Percentiles rank a stretch among this genome's conserved stretches.
Evolutionary conservation across 1,140 invertebrate genomes (phyloP).

Genomic region (Hypsibius dujardini): DNA sequence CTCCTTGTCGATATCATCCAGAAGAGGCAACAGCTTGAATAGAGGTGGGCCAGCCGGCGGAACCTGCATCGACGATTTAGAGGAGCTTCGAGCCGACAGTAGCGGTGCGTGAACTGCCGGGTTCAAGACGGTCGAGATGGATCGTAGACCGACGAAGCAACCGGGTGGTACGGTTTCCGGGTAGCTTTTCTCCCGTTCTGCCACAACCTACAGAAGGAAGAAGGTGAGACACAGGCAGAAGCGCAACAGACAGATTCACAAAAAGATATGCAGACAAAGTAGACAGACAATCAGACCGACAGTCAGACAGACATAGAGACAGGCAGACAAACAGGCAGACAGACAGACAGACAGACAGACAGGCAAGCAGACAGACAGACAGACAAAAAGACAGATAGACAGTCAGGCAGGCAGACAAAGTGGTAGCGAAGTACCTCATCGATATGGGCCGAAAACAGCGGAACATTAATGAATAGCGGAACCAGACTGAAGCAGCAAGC

Average conservation of each 20-base stretch:
- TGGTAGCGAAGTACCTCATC: neutral
- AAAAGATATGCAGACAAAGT: neutral
- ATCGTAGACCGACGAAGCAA: neutral
- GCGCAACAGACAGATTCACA: no score
- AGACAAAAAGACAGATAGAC: no score
- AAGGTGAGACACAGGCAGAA: neutral
- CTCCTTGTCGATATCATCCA: conserved; percentile 1
- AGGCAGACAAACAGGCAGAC: no score
- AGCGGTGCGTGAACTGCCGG: neutral
- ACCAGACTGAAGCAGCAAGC: neutral
- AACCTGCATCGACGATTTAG: neutral
- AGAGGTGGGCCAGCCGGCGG: neutral
- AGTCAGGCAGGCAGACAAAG: no score
- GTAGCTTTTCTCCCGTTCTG: conserved; percentile 5
- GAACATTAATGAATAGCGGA: neutral
- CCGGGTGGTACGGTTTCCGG: neutral
- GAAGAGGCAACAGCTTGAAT: neutral
- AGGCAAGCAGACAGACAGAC: no score
- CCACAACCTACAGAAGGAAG: neutral
- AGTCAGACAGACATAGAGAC: no score
- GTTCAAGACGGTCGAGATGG: neutral
- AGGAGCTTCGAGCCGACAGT: neutral
- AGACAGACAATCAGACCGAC: no score
- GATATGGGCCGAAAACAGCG: neutral
- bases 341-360: no score